These are phyloP conservation scores for Polypedilum vanderplanki DNA, from an alignment of 1,140 invertebrate species.

Conservation along the genomic window DNA sequence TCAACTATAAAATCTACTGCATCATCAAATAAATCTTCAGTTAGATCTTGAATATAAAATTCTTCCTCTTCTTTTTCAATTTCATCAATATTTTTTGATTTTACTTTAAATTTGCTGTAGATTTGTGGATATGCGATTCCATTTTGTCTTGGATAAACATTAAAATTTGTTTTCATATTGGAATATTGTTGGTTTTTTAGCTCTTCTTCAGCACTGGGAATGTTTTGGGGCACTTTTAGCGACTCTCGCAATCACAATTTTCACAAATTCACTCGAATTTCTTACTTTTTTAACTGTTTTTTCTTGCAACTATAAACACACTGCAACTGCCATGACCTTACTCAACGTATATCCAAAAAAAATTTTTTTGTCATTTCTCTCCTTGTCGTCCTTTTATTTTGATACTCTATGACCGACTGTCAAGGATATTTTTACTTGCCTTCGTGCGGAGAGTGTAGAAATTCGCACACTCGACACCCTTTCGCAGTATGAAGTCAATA, in stretches of 20 bases:
- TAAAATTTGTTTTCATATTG: conserved; percentile 4
- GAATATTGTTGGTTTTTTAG: too few species aligned
- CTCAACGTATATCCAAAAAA: background rate
- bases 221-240: too few species aligned
- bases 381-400: background rate
- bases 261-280: background rate
- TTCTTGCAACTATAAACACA: conserved; percentile 8
- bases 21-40: conserved; percentile 18
- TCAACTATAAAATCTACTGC: conserved; percentile 23
- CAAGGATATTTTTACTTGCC: background rate
- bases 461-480: background rate
- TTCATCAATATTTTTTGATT: conserved; percentile 22
- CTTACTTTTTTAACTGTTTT: conserved; percentile 6
- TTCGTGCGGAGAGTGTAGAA: background rate
- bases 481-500: background rate
- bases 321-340: background rate
- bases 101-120: conserved; percentile 20
- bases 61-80: background rate
- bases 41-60: conserved; percentile 29
- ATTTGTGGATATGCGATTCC: conserved; percentile 12
- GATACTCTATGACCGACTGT: background rate
- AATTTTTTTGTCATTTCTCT: background rate
- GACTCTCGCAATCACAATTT: too few species aligned
- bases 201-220: too few species aligned
- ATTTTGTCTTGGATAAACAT: background rate